phyloP scores from a whole-genome alignment of 2,888 invertebrate genomes.

The Ctenicera cuprea region DNA sequence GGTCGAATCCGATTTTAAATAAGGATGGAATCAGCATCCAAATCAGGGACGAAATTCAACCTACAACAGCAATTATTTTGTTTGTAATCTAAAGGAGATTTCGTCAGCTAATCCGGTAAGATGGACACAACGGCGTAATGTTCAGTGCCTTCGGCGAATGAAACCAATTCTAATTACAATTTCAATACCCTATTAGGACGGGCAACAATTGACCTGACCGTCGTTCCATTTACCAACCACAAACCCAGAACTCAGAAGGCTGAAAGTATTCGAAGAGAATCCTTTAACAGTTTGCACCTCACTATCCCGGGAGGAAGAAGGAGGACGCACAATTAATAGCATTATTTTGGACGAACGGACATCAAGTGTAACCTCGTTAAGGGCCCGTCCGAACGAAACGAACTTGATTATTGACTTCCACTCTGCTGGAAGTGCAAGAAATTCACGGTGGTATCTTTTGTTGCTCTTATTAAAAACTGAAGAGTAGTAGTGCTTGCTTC shows the following conservation, averaged over 20 bases:
- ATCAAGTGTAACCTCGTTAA: slow-evolving; percentile 54
- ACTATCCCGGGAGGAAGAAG: slow-evolving; percentile 25
- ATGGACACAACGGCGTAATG: slow-evolving; percentile 11
- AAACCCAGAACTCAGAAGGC: slow-evolving; percentile 8
- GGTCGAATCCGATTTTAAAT: too few species aligned
- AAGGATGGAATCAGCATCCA: too few species aligned
- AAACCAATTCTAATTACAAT: slow-evolving; percentile 43
- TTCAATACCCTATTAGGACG: slow-evolving; percentile 42
- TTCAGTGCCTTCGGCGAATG: slow-evolving; percentile 22
- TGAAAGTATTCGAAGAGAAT: slow-evolving; percentile 28
- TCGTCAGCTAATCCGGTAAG: slow-evolving; percentile 32
- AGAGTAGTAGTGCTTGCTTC: slow-evolving; percentile 25
- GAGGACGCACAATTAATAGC: slow-evolving; percentile 47
- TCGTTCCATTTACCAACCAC: slow-evolving; percentile 33
- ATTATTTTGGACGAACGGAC: slow-evolving; percentile 53
- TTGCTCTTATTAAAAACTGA: slow-evolving; percentile 38
- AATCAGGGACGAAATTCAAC: background rate
- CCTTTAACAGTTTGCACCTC: slow-evolving; percentile 18
- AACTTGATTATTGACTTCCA: slow-evolving; percentile 54
- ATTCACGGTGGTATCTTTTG: slow-evolving; percentile 35
- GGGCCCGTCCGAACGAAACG: slow-evolving; percentile 48
- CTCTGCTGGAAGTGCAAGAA: slow-evolving; percentile 45
- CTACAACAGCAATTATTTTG: background rate
- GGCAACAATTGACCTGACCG: slow-evolving; percentile 37
- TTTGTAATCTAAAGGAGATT: slow-evolving; percentile 19